Percentiles rank a stretch among this genome's conserved stretches.
Conservation (phyloP, 2,888 invertebrate species). For the Yponomeuta sedellus region DNA sequence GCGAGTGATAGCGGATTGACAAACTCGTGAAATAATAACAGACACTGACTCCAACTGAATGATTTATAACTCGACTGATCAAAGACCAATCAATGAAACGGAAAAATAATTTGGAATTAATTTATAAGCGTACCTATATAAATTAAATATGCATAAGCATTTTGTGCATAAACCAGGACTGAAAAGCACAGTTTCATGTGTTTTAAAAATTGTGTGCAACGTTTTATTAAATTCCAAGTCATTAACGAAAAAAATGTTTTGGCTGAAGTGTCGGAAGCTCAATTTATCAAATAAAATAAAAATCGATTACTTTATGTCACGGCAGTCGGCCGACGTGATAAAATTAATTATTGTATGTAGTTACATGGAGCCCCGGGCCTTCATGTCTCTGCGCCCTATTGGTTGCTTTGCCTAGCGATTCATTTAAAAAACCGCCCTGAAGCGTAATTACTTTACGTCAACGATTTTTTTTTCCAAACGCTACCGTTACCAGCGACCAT, state of each 20-base stretch:
- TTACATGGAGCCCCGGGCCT: background rate
- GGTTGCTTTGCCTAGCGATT: background rate
- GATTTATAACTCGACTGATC: background rate
- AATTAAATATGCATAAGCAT: background rate
- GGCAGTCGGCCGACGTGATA: background rate
- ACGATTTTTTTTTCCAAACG: background rate
- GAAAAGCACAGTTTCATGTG: background rate
- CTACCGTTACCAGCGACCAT: background rate
- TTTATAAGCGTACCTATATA: background rate
- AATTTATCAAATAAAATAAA: background rate
- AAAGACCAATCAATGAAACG: background rate
- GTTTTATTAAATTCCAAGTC: background rate
- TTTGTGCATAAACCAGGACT: background rate
- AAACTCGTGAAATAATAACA: background rate
- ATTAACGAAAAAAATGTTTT: background rate
- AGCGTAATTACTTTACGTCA: background rate
- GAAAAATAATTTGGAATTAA: background rate
- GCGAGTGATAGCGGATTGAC: background rate
- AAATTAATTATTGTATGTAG: constrained; percentile 1
- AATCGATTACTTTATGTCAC: background rate
- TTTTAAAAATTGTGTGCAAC: background rate
- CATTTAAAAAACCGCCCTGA: background rate
- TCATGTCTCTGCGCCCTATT: background rate
- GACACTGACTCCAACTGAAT: background rate
- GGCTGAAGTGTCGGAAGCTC: background rate